These are phyloP conservation scores for Linepithema humile DNA, from an alignment of 1,140 invertebrate species.

Conservation along the genomic window DNA sequence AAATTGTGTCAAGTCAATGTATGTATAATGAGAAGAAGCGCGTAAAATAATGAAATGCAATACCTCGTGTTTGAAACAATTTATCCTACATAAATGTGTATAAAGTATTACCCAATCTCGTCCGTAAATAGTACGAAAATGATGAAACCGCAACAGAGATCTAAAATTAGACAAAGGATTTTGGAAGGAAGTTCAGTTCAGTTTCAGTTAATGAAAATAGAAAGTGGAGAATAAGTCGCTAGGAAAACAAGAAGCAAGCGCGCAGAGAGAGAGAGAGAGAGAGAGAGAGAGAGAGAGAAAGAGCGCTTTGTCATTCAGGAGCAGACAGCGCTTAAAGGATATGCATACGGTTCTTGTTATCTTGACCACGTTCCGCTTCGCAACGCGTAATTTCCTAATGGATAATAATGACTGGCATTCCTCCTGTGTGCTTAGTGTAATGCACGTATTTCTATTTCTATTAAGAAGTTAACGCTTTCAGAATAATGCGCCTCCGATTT, in stretches of 20 bases:
- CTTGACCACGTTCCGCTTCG: constrained; percentile 34
- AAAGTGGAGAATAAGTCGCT: constrained; percentile 44
- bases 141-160: constrained; percentile 32
- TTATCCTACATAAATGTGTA: constrained; percentile 23
- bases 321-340: constrained; percentile 44
- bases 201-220: constrained; percentile 43
- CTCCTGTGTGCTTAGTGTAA: constrained; percentile 11
- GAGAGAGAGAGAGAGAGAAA: not conserved
- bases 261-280: not conserved
- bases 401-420: constrained; percentile 32
- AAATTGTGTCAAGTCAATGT: constrained; percentile 13
- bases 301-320: constrained; percentile 32
- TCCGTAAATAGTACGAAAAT: constrained; percentile 12
- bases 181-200: not conserved
- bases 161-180: constrained; percentile 29
- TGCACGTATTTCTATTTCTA: constrained; percentile 15
- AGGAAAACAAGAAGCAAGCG: constrained; percentile 32
- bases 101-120: not conserved
- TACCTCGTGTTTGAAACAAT: not conserved
- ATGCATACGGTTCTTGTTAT: constrained; percentile 48
- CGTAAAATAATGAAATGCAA: not conserved
- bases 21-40: not conserved
- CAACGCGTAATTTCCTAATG: constrained; percentile 48
- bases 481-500: not conserved
- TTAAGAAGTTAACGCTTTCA: constrained; percentile 42